Conservation (phyloP, 2,888 invertebrate species). For the Ennomos quercinarius region DNA sequence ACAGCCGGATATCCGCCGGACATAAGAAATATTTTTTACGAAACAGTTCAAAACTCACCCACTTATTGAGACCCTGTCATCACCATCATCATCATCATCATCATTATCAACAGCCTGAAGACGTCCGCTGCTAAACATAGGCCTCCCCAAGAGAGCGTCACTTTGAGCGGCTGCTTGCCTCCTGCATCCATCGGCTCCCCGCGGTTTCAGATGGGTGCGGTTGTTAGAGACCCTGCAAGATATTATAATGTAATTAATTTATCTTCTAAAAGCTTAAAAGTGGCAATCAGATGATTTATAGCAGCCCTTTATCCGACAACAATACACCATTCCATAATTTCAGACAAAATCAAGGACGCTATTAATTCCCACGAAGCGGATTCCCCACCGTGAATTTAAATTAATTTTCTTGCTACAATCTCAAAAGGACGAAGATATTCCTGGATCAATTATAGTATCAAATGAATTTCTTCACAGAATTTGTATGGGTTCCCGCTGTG, state of each 20-base stretch:
- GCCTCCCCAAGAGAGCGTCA: too few relatives aligned
- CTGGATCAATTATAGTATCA: slow-evolving; percentile 31
- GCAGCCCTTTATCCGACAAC: slow-evolving; percentile 25
- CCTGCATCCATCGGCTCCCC: too few relatives aligned
- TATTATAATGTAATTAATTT: slow-evolving; percentile 4
- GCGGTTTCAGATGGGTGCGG: too few relatives aligned
- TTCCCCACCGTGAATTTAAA: slow-evolving; percentile 37
- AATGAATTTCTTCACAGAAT: slow-evolving; percentile 26
- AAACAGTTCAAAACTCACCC: too few relatives aligned
- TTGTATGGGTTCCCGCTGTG: slow-evolving; percentile 9
- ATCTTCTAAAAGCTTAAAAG: slow-evolving; percentile 9
- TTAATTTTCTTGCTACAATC: slow-evolving; percentile 40
- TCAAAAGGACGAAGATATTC: slow-evolving; percentile 34
- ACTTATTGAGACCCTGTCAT: too few relatives aligned
- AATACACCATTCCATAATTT: slow-evolving; percentile 24
- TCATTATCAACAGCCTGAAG: too few relatives aligned
- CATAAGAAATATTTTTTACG: too few relatives aligned
- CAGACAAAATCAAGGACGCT: slow-evolving; percentile 34
- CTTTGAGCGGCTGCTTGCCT: too few relatives aligned
- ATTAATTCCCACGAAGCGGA: slow-evolving; percentile 31
- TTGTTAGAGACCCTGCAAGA: neutral
- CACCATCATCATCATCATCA: too few relatives aligned
- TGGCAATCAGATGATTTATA: slow-evolving; percentile 24
- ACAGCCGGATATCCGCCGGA: too few relatives aligned
- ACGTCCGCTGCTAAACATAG: too few relatives aligned